Evolutionary conservation across 2,888 invertebrate species (phyloP).

Genomic region (Cantharis rustica): DNA sequence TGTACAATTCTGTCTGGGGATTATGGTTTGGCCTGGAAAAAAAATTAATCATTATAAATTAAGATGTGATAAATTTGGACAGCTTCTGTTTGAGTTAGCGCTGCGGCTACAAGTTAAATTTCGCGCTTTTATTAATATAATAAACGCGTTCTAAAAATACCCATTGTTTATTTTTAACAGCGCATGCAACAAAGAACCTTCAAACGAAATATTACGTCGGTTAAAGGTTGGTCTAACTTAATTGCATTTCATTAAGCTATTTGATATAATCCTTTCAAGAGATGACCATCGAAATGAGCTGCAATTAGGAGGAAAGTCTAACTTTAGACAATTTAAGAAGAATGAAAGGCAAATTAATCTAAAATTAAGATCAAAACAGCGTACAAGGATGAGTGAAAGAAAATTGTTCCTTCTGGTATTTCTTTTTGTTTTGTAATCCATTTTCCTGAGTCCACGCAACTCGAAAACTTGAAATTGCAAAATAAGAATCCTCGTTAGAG

Average conservation of each 20-base stretch:
- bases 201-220: neutral
- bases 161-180: neutral
- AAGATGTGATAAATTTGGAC: no score
- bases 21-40: conserved; percentile 41
- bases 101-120: neutral
- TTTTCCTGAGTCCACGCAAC: neutral
- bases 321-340: neutral
- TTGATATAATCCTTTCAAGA: neutral
- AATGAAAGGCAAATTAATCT: neutral
- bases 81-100: neutral
- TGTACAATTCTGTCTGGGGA: conserved; percentile 49
- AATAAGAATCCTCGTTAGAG: neutral
- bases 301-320: neutral
- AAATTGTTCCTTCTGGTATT: neutral
- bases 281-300: neutral
- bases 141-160: neutral
- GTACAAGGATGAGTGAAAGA: neutral
- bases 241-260: neutral
- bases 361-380: neutral
- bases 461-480: neutral
- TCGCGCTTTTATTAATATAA: neutral
- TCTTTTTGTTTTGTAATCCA: conserved; percentile 4
- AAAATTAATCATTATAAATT: no score
- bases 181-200: neutral
- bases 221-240: neutral